These are phyloP conservation scores for Chelidonichthys spinosus DNA, from an alignment of 2,797 vertebrate species.

Conservation along the genomic window DNA sequence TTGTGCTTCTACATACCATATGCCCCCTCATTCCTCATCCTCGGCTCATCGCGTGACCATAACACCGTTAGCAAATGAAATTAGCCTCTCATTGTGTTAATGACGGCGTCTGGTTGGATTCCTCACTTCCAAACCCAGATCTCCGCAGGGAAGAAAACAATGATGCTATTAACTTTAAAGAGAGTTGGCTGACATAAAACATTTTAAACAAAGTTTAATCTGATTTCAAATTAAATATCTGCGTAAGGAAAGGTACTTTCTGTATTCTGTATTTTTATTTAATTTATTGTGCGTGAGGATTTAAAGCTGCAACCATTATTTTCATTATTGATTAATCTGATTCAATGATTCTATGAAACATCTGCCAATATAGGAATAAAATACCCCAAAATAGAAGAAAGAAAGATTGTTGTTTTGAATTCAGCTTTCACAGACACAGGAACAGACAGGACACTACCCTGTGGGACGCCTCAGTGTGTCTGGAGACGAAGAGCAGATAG, in stretches of 20 bases:
- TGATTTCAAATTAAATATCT: background rate
- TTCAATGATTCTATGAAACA: background rate
- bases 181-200: background rate
- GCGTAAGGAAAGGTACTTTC: background rate
- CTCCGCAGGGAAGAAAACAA: no score
- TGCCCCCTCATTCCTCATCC: conserved; percentile 34
- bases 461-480: background rate
- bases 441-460: background rate
- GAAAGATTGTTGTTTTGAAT: background rate
- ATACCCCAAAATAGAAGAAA: background rate
- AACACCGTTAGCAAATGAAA: conserved; percentile 23
- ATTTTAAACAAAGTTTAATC: background rate
- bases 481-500: conserved; percentile 28
- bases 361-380: background rate
- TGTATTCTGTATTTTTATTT: no score
- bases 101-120: conserved; percentile 22
- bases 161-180: background rate
- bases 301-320: background rate
- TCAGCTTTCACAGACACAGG: background rate
- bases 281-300: background rate
- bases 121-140: conserved; percentile 6
- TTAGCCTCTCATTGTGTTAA: conserved; percentile 21
- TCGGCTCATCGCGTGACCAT: background rate
- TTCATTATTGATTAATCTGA: background rate
- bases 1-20: conserved; percentile 57